A percentile compares a stretch with the other conserved stretches of the same genome.
Conservation (phyloP, 2,797 vertebrate species). For the Ataeniobius toweri region DNA sequence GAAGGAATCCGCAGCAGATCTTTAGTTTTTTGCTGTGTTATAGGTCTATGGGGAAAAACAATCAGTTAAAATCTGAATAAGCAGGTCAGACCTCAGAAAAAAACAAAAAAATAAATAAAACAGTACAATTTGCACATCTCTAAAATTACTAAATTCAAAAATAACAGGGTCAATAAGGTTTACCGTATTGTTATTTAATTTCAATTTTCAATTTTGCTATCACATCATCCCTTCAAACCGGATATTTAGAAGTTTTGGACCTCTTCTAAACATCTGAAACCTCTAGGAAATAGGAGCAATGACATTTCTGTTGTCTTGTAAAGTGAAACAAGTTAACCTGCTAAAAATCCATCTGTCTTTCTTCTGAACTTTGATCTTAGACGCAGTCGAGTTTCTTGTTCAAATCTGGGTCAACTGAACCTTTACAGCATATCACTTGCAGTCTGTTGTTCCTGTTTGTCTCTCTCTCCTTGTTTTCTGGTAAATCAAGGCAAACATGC, state of each 20-base stretch:
- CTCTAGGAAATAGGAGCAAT: neutral
- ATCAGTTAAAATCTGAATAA: neutral
- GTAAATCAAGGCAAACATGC: conserved; percentile 1
- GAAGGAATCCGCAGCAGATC: neutral
- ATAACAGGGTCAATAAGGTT: neutral
- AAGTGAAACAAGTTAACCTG: neutral
- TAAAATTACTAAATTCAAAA: neutral
- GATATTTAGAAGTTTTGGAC: neutral
- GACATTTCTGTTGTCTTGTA: neutral
- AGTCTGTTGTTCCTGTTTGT: neutral
- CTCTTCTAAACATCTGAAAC: neutral
- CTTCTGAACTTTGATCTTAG: neutral
- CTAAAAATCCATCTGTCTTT: neutral
- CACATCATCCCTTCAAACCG: too few species aligned
- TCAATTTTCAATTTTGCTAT: too few species aligned
- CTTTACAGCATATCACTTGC: neutral
- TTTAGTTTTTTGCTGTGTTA: neutral
- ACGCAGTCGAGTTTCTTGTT: neutral
- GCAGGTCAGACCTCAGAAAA: neutral
- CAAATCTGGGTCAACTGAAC: neutral
- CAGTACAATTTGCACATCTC: neutral
- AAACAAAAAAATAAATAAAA: neutral
- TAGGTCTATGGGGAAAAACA: neutral
- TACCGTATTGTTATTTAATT: neutral
- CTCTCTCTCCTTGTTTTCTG: neutral